Percentiles rank a stretch among this genome's conserved stretches.
Evolutionary conservation across 1,140 invertebrate species (phyloP).

Genomic region (Pseudomyrmex cubaensis): DNA sequence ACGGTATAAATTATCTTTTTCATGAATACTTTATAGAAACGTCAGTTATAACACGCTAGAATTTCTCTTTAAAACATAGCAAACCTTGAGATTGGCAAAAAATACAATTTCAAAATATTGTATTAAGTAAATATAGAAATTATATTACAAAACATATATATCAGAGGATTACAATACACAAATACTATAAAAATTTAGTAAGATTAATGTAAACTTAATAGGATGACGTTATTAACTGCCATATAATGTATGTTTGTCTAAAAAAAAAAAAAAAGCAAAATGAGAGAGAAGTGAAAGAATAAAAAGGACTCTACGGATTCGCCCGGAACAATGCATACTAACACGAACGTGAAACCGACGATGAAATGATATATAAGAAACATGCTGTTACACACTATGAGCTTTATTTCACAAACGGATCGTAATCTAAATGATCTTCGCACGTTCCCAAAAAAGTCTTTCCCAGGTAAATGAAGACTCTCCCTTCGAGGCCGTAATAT

Average conservation of each 20-base stretch:
- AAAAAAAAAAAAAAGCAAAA: neutral
- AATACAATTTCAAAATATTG: too few relatives aligned
- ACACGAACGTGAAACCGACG: constrained; percentile 36
- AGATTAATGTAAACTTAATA: neutral
- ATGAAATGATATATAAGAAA: constrained; percentile 33
- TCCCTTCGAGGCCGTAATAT: constrained; percentile 7
- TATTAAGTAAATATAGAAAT: too few relatives aligned
- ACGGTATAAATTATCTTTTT: constrained; percentile 4
- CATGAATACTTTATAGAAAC: constrained; percentile 21
- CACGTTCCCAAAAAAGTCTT: constrained; percentile 59
- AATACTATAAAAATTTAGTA: neutral
- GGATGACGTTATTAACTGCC: neutral
- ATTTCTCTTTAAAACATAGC: neutral
- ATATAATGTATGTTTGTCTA: constrained; percentile 22
- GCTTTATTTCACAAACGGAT: constrained; percentile 40
- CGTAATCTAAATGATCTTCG: constrained; percentile 46
- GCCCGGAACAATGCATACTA: constrained; percentile 41
- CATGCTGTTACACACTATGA: neutral
- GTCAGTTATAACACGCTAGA: neutral
- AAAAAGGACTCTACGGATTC: neutral
- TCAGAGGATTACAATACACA: neutral
- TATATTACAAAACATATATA: neutral
- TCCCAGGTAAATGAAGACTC: constrained; percentile 37
- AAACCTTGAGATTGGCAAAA: neutral
- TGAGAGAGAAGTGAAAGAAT: neutral